Conservation (phyloP, 2,888 invertebrate species). For the Ischnura elegans region DNA sequence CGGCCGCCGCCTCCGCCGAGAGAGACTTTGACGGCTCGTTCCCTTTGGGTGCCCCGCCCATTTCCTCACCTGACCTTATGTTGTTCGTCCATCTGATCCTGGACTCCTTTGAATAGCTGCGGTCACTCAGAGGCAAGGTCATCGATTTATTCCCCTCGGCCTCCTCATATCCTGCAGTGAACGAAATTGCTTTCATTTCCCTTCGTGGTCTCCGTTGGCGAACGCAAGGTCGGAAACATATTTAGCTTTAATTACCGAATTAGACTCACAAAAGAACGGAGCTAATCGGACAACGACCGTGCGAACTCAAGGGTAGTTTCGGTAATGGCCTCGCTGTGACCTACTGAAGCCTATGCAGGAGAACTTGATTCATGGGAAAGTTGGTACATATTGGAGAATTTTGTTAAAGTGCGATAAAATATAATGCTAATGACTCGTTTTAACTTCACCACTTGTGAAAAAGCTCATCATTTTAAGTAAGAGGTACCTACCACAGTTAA, state of each 20-base stretch:
- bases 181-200: neutral
- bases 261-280: constrained; percentile 1
- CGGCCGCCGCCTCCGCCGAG: neutral
- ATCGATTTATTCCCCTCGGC: neutral
- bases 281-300: neutral
- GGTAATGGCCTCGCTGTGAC: neutral
- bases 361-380: too few species aligned
- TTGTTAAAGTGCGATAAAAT: too few species aligned
- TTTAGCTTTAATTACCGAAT: neutral
- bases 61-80: constrained; percentile 19
- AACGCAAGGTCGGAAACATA: neutral
- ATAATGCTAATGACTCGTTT: too few species aligned
- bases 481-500: too few species aligned
- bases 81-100: neutral
- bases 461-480: too few species aligned
- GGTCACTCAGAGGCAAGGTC: neutral
- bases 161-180: neutral
- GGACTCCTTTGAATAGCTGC: neutral
- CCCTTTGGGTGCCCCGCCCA: neutral
- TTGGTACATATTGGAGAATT: too few species aligned
- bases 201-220: neutral
- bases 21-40: neutral
- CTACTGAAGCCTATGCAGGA: too few species aligned
- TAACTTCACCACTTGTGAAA: too few species aligned
- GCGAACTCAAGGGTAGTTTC: neutral